phyloP scores from a whole-genome alignment of 2,888 invertebrate species.

The Capitulum mitella region DNA sequence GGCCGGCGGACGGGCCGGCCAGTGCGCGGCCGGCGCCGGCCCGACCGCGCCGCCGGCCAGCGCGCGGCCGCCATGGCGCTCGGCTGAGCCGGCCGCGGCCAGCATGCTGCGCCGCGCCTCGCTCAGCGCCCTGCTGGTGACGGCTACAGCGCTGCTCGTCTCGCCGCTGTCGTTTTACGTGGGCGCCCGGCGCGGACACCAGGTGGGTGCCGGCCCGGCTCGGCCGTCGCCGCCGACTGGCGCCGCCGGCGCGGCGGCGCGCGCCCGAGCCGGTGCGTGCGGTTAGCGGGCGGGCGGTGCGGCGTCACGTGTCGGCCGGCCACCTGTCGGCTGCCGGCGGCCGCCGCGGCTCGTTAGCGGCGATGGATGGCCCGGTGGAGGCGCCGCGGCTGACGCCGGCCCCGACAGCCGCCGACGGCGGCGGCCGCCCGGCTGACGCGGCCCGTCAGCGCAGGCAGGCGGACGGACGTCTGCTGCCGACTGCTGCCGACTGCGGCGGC shows the following conservation, averaged over 20 bases:
- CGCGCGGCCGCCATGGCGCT: neutral
- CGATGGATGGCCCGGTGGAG: too few species aligned
- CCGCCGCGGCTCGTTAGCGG: too few species aligned
- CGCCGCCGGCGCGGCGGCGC: neutral
- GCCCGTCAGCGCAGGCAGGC: too few species aligned
- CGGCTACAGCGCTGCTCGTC: constrained; percentile 7
- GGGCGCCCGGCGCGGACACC: neutral
- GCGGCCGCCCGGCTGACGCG: too few species aligned
- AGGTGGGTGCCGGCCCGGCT: neutral
- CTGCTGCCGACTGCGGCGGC: too few species aligned
- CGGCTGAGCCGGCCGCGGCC: neutral
- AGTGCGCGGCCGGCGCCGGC: neutral
- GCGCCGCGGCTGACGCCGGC: too few species aligned
- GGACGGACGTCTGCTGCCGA: too few species aligned
- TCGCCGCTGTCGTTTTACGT: neutral
- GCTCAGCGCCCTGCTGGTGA: neutral
- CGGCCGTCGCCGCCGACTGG: neutral
- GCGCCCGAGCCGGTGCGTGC: too few species aligned
- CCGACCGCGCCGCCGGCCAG: neutral
- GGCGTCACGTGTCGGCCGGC: too few species aligned
- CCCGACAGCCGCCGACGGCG: too few species aligned
- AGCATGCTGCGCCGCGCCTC: neutral
- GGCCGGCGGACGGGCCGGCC: neutral
- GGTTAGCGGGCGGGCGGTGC: too few species aligned
- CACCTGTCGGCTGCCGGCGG: too few species aligned